Evolutionary conservation across 2,113 vertebrate species (phyloP).

Genomic region (Eonycteris spelaea): DNA sequence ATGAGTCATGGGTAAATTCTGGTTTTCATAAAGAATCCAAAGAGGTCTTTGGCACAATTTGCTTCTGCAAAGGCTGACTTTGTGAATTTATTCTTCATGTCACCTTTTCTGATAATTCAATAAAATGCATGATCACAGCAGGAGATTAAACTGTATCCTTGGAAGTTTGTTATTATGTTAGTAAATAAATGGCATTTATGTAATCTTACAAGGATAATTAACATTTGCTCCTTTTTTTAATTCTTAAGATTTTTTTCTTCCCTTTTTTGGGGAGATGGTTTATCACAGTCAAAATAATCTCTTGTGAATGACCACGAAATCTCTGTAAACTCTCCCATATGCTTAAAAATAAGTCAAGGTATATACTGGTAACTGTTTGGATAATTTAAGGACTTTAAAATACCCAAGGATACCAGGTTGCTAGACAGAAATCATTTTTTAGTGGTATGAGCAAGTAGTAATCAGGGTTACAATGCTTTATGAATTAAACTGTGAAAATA

Average conservation of each 20-base stretch:
- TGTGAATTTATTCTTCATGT: neutral
- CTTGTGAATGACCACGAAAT: neutral
- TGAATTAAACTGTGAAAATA: slow-evolving; percentile 13
- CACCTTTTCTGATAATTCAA: slow-evolving; percentile 18
- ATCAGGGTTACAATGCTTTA: neutral
- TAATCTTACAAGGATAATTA: neutral
- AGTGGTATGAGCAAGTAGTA: neutral
- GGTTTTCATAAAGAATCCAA: slow-evolving; percentile 1
- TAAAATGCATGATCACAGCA: neutral
- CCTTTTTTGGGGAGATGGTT: neutral
- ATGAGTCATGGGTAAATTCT: neutral
- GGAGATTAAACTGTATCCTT: slow-evolving; percentile 10
- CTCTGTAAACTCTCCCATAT: neutral
- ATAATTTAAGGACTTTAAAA: neutral
- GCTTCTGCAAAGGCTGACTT: neutral
- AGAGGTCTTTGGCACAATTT: neutral
- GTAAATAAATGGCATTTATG: neutral
- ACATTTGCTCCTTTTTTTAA: neutral
- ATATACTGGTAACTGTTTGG: neutral
- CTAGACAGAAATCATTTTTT: slow-evolving; percentile 37
- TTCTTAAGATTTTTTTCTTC: neutral
- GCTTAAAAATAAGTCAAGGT: neutral
- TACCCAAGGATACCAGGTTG: neutral
- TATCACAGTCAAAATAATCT: neutral
- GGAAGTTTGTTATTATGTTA: neutral